phyloP scores from a whole-genome alignment of 2,113 vertebrate genomes.

The Brienomyrus brachyistius region DNA sequence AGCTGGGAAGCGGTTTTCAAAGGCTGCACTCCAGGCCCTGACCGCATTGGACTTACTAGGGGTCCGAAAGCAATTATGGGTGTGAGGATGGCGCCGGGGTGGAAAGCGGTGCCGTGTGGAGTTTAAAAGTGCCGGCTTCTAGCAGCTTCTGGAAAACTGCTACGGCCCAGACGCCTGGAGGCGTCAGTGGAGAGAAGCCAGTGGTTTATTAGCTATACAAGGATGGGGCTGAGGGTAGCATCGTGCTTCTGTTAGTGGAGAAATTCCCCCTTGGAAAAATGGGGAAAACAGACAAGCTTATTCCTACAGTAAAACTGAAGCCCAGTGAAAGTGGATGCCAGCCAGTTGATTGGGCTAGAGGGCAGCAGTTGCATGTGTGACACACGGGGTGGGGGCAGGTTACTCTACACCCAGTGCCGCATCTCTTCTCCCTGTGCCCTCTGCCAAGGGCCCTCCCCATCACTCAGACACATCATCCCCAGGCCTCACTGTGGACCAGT shows the following conservation, averaged over 20 bases:
- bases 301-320: background rate
- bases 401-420: background rate
- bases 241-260: background rate
- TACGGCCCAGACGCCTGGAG: background rate
- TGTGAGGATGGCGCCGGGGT: background rate
- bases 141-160: background rate
- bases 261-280: background rate
- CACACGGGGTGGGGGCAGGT: background rate
- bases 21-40: background rate
- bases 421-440: background rate
- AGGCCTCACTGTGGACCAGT: background rate
- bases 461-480: background rate
- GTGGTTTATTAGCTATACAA: background rate
- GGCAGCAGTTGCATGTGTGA: background rate
- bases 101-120: background rate
- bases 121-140: background rate
- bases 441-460: background rate
- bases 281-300: background rate
- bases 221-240: background rate
- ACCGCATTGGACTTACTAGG: background rate
- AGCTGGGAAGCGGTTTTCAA: conserved; percentile 9
- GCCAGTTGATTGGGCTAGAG: background rate
- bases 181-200: background rate
- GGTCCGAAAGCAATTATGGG: background rate
- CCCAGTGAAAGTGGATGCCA: background rate